Evolutionary conservation across 2,888 invertebrate genomes (phyloP), one percentile per base, ranked within the genome.

Genomic region (Trimorus sp.): DNA sequence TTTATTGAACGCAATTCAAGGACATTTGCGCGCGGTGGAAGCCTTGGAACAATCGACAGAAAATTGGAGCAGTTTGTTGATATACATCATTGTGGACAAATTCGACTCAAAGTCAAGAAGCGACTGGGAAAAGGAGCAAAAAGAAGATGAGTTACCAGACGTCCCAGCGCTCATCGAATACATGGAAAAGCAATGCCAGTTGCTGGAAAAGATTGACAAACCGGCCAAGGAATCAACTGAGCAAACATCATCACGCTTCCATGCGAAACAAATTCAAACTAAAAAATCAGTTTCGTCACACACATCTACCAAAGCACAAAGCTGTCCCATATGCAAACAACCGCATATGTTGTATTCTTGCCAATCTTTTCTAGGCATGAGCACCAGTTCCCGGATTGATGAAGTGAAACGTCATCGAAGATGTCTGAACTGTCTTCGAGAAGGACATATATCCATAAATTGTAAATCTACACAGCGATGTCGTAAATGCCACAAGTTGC

Each of bases 11-110:
- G 15, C 76, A 38, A 66, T 84, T 8, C 75, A 85, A 65, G 78
- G 83, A 8, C 85, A 85, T 36, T 66, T 82, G 36, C 81, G 79
- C 7, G 83, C 85, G 6, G 66, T 86, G 42, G 62, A 84, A 45
- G 74, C 85, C 26, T 70, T 87, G n/a, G 75, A 82, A 12, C 74
- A 84, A 70, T 85, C 85, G 7, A 74, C 83, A 26, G 80, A 86
- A 3, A 36, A 73, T 40, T 86, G 87, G 86, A 84, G 86, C 60
- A 81, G 74, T 4, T 45, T 86, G 8, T 45, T 87, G n/a, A 79
- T 86, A 15, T 85, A 85, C 51, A 60, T 88, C n/a, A 77, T 86
- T 11, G 74, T 79, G 7, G 75, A 77, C 9, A 87, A 87, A 62
- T 75, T 88, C 36, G 85, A 87, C 59, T 53, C 60, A 15, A 54